phyloP scores from a whole-genome alignment of 1,140 invertebrate species.

The Phenacoccus solenopsis region DNA sequence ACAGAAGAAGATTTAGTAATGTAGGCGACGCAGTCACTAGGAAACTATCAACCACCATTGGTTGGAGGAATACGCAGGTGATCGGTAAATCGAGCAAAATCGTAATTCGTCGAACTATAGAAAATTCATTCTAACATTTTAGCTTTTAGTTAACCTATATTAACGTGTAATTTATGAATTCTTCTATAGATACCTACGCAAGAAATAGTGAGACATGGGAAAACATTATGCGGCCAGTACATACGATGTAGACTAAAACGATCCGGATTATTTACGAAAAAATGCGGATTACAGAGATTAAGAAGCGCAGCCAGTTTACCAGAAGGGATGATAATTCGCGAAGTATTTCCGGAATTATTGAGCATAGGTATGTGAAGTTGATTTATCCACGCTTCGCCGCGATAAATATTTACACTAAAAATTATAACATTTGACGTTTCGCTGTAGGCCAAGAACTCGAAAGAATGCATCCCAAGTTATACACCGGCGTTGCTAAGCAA shows the following conservation, averaged over 20 bases:
- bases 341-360: slow-evolving; percentile 44
- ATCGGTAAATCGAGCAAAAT: not conserved
- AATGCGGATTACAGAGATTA: slow-evolving; percentile 52
- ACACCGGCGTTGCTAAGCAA: slow-evolving; percentile 27
- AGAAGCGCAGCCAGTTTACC: slow-evolving; percentile 43
- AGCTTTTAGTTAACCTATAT: no score
- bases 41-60: slow-evolving; percentile 55
- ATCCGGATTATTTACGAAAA: slow-evolving; percentile 49
- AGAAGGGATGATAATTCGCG: slow-evolving; percentile 36
- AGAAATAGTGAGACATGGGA: slow-evolving; percentile 44
- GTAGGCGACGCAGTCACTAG: slow-evolving; percentile 53
- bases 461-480: slow-evolving; percentile 45
- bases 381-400: not conserved
- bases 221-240: slow-evolving; percentile 48
- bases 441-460: slow-evolving; percentile 44
- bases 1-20: slow-evolving; percentile 47
- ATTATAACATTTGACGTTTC: not conserved
- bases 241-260: slow-evolving; percentile 47
- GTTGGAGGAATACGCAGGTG: slow-evolving; percentile 43
- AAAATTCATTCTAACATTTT: not conserved
- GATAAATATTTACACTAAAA: not conserved
- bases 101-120: slow-evolving; percentile 4
- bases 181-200: slow-evolving; percentile 35
- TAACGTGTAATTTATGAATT: not conserved
- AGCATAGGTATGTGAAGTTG: slow-evolving; percentile 29